A percentile compares a stretch with the other conserved stretches of the same genome.
Conservation (phyloP, 2,888 invertebrate genomes). For the Conomelus anceps region DNA sequence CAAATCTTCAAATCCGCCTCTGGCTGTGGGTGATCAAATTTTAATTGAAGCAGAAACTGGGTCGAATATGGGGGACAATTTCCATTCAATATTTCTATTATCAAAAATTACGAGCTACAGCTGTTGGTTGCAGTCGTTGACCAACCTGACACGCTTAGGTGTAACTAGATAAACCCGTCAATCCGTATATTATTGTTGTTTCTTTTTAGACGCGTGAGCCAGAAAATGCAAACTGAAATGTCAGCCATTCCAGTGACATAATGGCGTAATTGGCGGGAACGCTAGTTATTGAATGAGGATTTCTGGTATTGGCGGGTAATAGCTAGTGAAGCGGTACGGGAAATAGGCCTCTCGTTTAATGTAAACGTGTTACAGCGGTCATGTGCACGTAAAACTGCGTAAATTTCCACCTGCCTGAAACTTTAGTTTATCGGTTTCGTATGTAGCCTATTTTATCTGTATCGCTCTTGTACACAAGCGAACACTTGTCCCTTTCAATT, state of each 20-base stretch:
- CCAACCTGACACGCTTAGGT: neutral
- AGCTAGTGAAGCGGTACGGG: neutral
- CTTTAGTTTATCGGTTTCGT: neutral
- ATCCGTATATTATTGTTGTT: neutral
- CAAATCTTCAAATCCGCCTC: too few relatives aligned
- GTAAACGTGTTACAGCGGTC: neutral
- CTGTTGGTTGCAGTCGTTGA: neutral
- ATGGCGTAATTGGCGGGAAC: neutral
- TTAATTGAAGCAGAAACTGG: neutral
- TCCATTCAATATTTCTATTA: too few relatives aligned
- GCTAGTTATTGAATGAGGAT: neutral
- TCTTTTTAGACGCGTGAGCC: neutral
- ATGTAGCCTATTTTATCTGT: neutral
- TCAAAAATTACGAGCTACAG: too few relatives aligned
- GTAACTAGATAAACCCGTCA: neutral
- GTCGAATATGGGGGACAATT: neutral
- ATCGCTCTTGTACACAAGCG: neutral
- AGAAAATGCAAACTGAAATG: neutral
- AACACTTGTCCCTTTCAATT: neutral
- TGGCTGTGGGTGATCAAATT: neutral
- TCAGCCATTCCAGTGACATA: neutral
- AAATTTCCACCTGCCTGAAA: too few relatives aligned
- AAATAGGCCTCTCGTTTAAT: neutral
- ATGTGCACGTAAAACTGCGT: neutral
- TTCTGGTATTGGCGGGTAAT: neutral